Percentiles rank a stretch among this genome's conserved stretches.
Conservation (phyloP, 2,797 vertebrate species). For the Tarsius wallacei region DNA sequence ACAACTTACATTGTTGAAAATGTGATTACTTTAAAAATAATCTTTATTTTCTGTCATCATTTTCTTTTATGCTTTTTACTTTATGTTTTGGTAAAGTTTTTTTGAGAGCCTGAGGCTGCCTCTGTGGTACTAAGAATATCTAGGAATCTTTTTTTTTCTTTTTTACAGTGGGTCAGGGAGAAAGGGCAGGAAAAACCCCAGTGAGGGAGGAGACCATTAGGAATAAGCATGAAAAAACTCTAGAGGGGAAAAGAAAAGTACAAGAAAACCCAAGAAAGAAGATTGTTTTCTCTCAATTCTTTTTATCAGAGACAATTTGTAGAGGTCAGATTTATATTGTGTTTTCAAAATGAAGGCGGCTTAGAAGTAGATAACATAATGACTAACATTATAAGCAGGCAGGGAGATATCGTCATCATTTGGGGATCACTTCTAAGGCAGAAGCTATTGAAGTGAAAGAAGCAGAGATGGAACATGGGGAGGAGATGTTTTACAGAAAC, state of each 20-base stretch:
- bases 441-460: background rate
- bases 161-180: background rate
- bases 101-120: background rate
- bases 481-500: background rate
- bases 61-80: background rate
- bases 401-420: background rate
- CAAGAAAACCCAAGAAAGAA: background rate
- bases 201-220: background rate
- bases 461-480: background rate
- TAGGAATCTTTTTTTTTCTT: background rate
- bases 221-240: background rate
- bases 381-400: background rate
- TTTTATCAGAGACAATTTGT: slow-evolving; percentile 13
- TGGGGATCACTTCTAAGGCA: background rate
- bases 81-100: slow-evolving; percentile 3
- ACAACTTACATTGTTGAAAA: background rate
- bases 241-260: background rate
- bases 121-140: background rate
- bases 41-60: slow-evolving; percentile 8
- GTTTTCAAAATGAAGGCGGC: background rate
- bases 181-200: background rate
- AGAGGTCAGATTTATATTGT: background rate
- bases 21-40: background rate
- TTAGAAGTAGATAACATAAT: background rate
- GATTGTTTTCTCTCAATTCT: background rate